Base-by-base conservation (phyloP, 1,140 invertebrate species). In the Trigoniulus corallinus region DNA sequence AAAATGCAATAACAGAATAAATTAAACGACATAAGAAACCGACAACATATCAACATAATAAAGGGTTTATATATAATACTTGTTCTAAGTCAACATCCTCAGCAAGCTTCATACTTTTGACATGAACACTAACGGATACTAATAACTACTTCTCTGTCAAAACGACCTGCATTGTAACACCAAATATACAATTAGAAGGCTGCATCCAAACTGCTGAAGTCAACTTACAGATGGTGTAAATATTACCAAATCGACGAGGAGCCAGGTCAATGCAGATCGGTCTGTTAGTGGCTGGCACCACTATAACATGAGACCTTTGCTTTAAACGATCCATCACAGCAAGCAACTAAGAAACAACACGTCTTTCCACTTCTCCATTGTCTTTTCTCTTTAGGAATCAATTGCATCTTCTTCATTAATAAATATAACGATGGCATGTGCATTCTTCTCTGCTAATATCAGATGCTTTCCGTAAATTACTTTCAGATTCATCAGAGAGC, bases 351-450 rank as follows among this genome's bases (percentile, higher is more conserved):
- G 95, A 98, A 1, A 99, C 96, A 61, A 99, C 99, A 62, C 96
- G 82, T 57, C 96, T 77, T 67, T 99, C 96, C 1, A 99, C 96
- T 71, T 99, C 96, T 57, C 96, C 96, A 62, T 99, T 21, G 95
- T 98, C 81, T 99, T 99, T 75, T 99, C 96, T 70, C 96, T 77
- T 70, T 99, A 98, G 3, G 96, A 95, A n/a, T 95, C 96, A 65
- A 99, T 99, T n/a, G 95, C 93, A 70, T 99, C 96, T 57, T 99
- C 74, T 72, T 99, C 96, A 71, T 99, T 96, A 61, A 99, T 99
- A 68, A 99, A 99, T 58, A 99, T 98, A 57, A 99, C n/a, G n/a
- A n/a, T 99, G 12, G 95, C 89, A 20, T 95, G 95, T 1, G 94
- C 84, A 72, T 99, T 99, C 69, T 98, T 98, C 64, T 98, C 96